Evolutionary conservation across 2,888 invertebrate species (phyloP).

Genomic region (Pemphredon lugubris): DNA sequence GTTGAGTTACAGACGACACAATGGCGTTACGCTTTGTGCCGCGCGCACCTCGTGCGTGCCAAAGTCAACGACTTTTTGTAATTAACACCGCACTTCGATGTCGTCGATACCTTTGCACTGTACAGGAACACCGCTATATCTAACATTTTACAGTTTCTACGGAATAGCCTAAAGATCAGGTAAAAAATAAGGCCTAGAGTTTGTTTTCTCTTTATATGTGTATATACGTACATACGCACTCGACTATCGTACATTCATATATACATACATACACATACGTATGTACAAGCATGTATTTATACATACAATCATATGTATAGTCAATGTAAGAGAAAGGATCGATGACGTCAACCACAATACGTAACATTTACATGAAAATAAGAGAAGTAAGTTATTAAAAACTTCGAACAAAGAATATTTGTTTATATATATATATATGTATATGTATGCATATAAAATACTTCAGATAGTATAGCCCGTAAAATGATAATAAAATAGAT

Average conservation of each 20-base stretch:
- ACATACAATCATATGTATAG: constrained; percentile 41
- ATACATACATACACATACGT: constrained; percentile 23
- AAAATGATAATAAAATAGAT: constrained; percentile 3
- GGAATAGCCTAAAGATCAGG: constrained; percentile 63
- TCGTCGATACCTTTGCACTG: constrained; percentile 49
- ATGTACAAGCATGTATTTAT: constrained; percentile 39
- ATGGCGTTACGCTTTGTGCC: too few relatives aligned
- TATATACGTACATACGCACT: constrained; percentile 52
- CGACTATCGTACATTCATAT: constrained; percentile 21
- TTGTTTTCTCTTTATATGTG: constrained; percentile 54
- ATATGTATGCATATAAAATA: constrained; percentile 17
- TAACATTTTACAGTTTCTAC: constrained; percentile 42
- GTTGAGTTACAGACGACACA: too few relatives aligned
- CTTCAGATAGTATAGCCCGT: constrained; percentile 1
- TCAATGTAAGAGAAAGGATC: constrained; percentile 2
- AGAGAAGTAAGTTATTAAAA: constrained; percentile 49
- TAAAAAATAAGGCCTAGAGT: constrained; percentile 68
- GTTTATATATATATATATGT: too few relatives aligned
- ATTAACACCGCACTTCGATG: constrained; percentile 27
- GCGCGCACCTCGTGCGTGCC: constrained; percentile 43
- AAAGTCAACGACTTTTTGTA: constrained; percentile 36
- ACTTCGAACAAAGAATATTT: constrained; percentile 30
- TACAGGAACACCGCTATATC: constrained; percentile 57
- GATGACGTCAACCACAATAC: constrained; percentile 7
- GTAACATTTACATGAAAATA: constrained; percentile 25